These are phyloP conservation scores for Axea sp. DNA, from an alignment of 2,888 invertebrate species.

Conservation along the genomic window DNA sequence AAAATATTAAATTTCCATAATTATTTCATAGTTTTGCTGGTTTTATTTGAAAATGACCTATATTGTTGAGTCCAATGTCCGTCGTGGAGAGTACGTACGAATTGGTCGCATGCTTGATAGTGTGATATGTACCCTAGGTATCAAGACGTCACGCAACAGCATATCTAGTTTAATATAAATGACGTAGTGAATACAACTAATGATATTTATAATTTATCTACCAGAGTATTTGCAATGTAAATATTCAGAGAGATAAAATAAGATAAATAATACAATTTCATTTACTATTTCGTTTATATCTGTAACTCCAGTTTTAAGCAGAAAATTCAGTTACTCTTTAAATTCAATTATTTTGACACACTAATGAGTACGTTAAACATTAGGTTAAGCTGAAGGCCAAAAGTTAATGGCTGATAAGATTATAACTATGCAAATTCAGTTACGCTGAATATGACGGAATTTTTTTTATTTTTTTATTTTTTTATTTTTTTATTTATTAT, in stretches of 20 bases:
- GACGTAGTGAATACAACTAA: slow-evolving; percentile 34
- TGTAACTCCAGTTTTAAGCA: too few species aligned
- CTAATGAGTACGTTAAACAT: slow-evolving; percentile 17
- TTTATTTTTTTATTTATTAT: too few species aligned
- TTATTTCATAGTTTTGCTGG: too few species aligned
- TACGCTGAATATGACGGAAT: slow-evolving; percentile 18
- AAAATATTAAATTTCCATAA: too few species aligned
- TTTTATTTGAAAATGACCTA: slow-evolving; percentile 28
- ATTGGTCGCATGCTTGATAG: slow-evolving; percentile 45
- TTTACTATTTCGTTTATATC: too few species aligned
- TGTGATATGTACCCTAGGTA: slow-evolving; percentile 38
- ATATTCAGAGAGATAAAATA: slow-evolving; percentile 14
- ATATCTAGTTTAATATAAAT: slow-evolving; percentile 52
- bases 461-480: slow-evolving; percentile 18
- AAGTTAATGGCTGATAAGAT: slow-evolving; percentile 40
- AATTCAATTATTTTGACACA: slow-evolving; percentile 23
- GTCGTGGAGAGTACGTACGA: slow-evolving; percentile 25
- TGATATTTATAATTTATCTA: slow-evolving; percentile 43
- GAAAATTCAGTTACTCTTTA: neutral
- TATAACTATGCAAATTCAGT: slow-evolving; percentile 46
- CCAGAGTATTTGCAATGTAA: slow-evolving; percentile 13
- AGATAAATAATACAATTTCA: too few species aligned
- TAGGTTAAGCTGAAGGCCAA: slow-evolving; percentile 12
- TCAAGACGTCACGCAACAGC: slow-evolving; percentile 55
- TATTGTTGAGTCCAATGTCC: slow-evolving; percentile 33